Conservation (phyloP, 2,888 invertebrate species). For the Anoncus sp. region DNA sequence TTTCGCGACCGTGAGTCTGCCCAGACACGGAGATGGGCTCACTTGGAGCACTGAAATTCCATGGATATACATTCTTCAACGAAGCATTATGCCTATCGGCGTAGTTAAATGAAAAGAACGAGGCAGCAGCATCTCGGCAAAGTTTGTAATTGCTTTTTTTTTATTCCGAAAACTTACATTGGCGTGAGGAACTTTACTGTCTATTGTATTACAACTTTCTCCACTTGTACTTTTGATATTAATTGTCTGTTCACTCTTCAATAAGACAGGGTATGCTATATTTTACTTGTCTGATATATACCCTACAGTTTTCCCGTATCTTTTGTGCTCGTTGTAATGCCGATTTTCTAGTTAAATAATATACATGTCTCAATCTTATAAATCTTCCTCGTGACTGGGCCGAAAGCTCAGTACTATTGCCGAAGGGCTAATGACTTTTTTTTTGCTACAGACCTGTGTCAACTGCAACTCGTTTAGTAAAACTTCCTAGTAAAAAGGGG, state of each 20-base stretch:
- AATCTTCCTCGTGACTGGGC: background rate
- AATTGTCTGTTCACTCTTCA: constrained; percentile 42
- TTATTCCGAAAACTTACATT: constrained; percentile 65
- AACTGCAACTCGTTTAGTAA: background rate
- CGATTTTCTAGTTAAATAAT: constrained; percentile 31
- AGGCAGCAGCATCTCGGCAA: constrained; percentile 46
- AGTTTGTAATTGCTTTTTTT: constrained; percentile 70
- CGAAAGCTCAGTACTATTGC: background rate
- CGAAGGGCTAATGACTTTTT: background rate
- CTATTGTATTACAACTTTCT: constrained; percentile 59
- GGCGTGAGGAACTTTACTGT: constrained; percentile 56
- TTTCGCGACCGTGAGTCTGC: background rate
- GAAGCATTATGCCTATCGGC: constrained; percentile 34
- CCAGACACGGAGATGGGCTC: constrained; percentile 5
- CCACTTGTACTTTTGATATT: constrained; percentile 47
- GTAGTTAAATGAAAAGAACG: constrained; percentile 51
- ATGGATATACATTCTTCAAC: constrained; percentile 20
- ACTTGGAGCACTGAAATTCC: background rate
- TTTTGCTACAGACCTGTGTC: background rate
- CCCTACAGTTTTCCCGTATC: background rate
- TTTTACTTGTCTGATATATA: constrained; percentile 3
- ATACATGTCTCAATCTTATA: background rate
- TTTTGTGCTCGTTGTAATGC: constrained; percentile 14
- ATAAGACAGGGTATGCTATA: constrained; percentile 9
- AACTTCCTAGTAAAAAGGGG: background rate